A percentile compares a stretch with the other conserved stretches of the same genome.
phyloP scores from a whole-genome alignment of 2,797 vertebrate species.

The Austrolebias charrua region DNA sequence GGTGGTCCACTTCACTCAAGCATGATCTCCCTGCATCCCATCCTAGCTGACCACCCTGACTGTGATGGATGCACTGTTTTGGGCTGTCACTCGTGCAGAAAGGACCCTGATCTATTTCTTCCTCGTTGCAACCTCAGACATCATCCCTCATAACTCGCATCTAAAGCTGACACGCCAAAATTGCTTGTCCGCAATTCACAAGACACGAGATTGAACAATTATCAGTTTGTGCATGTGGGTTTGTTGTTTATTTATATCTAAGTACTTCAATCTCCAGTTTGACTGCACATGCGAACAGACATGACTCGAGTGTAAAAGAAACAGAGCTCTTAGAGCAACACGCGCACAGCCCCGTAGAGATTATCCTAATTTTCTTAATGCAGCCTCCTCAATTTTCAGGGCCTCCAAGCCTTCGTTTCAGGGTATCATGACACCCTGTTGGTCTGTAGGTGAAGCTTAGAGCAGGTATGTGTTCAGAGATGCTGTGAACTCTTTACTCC shows the following conservation, averaged over 20 bases:
- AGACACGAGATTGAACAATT: slow-evolving; percentile 8
- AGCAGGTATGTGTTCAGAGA: slow-evolving; percentile 52
- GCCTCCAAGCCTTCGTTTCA: slow-evolving; percentile 41
- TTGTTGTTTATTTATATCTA: slow-evolving; percentile 4
- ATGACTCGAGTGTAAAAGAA: slow-evolving; percentile 5
- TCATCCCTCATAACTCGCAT: slow-evolving; percentile 55
- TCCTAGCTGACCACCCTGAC: slow-evolving; percentile 72
- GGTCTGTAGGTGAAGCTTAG: slow-evolving; percentile 36
- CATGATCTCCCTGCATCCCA: slow-evolving; percentile 49
- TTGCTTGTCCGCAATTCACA: slow-evolving; percentile 17
- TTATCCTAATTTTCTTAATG: slow-evolving; percentile 71
- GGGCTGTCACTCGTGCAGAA: slow-evolving; percentile 72
- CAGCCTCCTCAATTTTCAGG: slow-evolving; percentile 63
- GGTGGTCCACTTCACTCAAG: slow-evolving; percentile 76
- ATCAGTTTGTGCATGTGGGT: not conserved
- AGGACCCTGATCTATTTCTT: slow-evolving; percentile 53
- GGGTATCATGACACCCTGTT: slow-evolving; percentile 38
- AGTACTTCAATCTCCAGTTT: not conserved
- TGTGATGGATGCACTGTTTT: slow-evolving; percentile 77
- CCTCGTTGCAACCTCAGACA: slow-evolving; percentile 54
- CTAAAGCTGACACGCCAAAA: slow-evolving; percentile 28
- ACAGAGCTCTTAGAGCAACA: slow-evolving; percentile 48
- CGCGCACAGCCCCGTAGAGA: slow-evolving; percentile 44
- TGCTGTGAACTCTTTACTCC: slow-evolving; percentile 20
- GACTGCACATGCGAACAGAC: not conserved